These are phyloP conservation scores for Schizaphis graminum DNA, from an alignment of 2,888 invertebrate genomes.

Conservation along the genomic window DNA sequence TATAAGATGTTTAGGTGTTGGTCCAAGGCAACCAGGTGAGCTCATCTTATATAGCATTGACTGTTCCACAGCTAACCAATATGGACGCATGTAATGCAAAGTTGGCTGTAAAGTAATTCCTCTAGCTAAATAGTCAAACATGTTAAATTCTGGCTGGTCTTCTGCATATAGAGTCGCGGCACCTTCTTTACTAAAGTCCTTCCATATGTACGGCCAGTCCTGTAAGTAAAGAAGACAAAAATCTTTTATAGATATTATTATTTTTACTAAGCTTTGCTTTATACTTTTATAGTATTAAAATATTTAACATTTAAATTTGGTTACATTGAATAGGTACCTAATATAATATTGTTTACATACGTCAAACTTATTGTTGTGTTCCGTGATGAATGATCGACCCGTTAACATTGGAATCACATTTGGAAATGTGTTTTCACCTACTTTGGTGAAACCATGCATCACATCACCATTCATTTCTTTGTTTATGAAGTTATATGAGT, in stretches of 20 bases:
- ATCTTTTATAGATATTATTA: neutral
- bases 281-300: neutral
- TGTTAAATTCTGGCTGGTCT: constrained; percentile 71
- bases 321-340: neutral
- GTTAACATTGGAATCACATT: constrained; percentile 73
- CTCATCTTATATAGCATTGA: constrained; percentile 69
- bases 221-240: constrained; percentile 67
- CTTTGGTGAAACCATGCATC: constrained; percentile 72
- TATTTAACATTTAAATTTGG: neutral
- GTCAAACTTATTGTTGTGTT: constrained; percentile 65
- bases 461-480: constrained; percentile 70
- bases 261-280: neutral
- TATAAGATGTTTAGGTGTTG: constrained; percentile 69
- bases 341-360: constrained; percentile 67
- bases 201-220: constrained; percentile 71
- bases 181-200: constrained; percentile 70
- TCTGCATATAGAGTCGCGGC: constrained; percentile 72
- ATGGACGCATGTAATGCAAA: constrained; percentile 72
- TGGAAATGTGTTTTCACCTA: constrained; percentile 74
- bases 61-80: constrained; percentile 70
- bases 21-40: constrained; percentile 70
- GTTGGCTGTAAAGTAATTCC: constrained; percentile 72
- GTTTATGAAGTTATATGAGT: constrained; percentile 70
- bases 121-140: constrained; percentile 71
- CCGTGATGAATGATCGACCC: constrained; percentile 69